Conservation (phyloP, 2,113 vertebrate species). For the Cavia aperea region DNA sequence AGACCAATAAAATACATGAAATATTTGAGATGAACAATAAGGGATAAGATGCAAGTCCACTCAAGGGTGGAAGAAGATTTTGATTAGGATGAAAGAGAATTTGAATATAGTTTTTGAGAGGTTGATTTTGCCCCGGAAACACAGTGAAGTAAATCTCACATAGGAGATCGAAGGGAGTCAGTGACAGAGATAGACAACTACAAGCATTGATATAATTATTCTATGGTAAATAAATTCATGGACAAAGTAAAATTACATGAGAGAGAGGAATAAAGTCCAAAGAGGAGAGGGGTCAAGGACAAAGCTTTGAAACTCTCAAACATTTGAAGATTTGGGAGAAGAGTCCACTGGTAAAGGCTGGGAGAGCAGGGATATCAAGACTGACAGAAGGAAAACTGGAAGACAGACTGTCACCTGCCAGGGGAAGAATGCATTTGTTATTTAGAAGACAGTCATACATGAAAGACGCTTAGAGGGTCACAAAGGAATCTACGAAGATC, state of each 20-base stretch:
- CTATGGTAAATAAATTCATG: neutral
- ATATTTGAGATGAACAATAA: neutral
- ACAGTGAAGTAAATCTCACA: neutral
- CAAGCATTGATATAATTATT: neutral
- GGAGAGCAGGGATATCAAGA: neutral
- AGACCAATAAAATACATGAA: neutral
- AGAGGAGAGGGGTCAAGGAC: neutral
- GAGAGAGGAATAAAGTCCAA: neutral
- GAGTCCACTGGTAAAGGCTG: neutral
- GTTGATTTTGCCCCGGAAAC: neutral
- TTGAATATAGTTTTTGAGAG: neutral
- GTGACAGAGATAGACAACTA: neutral
- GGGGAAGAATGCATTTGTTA: neutral
- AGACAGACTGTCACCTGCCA: neutral
- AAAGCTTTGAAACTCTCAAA: constrained; percentile 1
- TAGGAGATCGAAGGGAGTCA: neutral
- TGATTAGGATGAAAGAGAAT: neutral
- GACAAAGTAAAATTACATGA: neutral
- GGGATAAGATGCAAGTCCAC: neutral
- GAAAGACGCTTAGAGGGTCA: neutral
- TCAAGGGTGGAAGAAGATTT: neutral
- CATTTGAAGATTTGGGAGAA: neutral
- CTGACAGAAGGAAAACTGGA: neutral
- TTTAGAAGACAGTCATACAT: neutral
- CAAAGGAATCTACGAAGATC: neutral